Base-by-base conservation (phyloP, 2,797 vertebrate genomes). In the Poecile montanus region DNA sequence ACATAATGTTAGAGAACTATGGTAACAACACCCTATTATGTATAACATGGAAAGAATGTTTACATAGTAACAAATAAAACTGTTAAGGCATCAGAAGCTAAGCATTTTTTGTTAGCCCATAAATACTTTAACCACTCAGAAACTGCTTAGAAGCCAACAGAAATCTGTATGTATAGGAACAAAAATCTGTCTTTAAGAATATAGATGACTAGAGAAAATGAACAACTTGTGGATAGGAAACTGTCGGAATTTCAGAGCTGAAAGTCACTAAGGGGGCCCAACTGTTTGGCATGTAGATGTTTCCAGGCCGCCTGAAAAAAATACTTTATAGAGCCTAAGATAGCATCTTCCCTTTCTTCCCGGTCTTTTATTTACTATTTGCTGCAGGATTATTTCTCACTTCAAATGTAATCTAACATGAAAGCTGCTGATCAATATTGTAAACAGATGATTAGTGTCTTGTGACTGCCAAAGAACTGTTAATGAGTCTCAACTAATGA, bases 341-440 rank as follows among this genome's bases (percentile, higher is more conserved):
- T 11, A 80, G 34, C 26, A 62, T 70, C 38, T 85, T 83, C n/a
- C 23, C 16, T 70, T 91, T 76, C 34, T 75, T 79, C 29, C 10
- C 53, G 61, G 29, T 54, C 38, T 81, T 94, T 75, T 75, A 66
- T 94, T 94, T 94, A 78, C 63, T 90, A 42, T 84, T 88, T 10
- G 5, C 70, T 81, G 76, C 26, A 80, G 54, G 72, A 94, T 85
- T 83, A 92, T 77, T 95, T 93, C 72, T 92, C 81, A 89, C 44
- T 91, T 82, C 36, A 80, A 85, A 78, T 67, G 60, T 66, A 93
- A 92, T 85, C 78, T 82, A 85, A 94, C 65, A 86, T 14, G 79
- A 93, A 94, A 94, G 73, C 79, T 89, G 93, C n/a, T 70, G 79
- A 94, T 96, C 89, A 78, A 93, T 95, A 95, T 56, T 85, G 84